Percentiles rank a stretch among this genome's conserved stretches.
Evolutionary conservation across 2,113 vertebrate genomes (phyloP).

Genomic region (Perccottus glenii): DNA sequence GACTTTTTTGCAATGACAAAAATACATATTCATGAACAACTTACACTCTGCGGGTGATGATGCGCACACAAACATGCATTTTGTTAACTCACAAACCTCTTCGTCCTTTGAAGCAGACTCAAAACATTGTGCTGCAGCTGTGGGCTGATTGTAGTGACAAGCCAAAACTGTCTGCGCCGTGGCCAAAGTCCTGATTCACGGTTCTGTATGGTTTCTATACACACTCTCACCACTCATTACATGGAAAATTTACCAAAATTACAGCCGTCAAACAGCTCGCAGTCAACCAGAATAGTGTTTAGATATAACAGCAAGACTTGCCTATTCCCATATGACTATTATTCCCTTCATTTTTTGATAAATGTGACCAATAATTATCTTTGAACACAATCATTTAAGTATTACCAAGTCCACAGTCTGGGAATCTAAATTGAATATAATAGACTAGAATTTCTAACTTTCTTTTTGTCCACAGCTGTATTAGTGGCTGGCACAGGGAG

Average conservation of each 20-base stretch:
- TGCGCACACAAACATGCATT: conserved; percentile 1
- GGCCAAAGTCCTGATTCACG: conserved; percentile 46
- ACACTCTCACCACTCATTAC: conserved; percentile 50
- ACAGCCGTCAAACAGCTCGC: conserved; percentile 35
- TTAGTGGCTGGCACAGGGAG: conserved; percentile 66
- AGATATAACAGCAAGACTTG: conserved; percentile 32
- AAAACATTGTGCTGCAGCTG: conserved; percentile 47
- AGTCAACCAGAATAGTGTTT: conserved; percentile 44
- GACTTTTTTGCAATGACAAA: conserved; percentile 8
- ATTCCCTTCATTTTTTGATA: conserved; percentile 25
- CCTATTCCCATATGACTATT: conserved; percentile 12
- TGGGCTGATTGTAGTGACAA: conserved; percentile 50
- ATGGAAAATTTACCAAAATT: conserved; percentile 52
- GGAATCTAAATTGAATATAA: conserved; percentile 16
- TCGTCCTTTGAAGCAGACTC: conserved; percentile 12
- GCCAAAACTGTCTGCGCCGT: conserved; percentile 43
- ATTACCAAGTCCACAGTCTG: conserved; percentile 10
- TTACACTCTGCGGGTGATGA: not conserved
- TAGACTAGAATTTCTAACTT: conserved; percentile 8
- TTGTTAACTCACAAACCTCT: conserved; percentile 8
- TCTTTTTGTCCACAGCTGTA: conserved; percentile 51
- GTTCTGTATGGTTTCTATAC: conserved; percentile 50
- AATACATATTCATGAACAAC: conserved; percentile 15
- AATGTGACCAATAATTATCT: conserved; percentile 25
- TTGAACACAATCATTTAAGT: conserved; percentile 1